Evolutionary conservation across 2,888 invertebrate genomes (phyloP).

Genomic region (Adela reaumurella): DNA sequence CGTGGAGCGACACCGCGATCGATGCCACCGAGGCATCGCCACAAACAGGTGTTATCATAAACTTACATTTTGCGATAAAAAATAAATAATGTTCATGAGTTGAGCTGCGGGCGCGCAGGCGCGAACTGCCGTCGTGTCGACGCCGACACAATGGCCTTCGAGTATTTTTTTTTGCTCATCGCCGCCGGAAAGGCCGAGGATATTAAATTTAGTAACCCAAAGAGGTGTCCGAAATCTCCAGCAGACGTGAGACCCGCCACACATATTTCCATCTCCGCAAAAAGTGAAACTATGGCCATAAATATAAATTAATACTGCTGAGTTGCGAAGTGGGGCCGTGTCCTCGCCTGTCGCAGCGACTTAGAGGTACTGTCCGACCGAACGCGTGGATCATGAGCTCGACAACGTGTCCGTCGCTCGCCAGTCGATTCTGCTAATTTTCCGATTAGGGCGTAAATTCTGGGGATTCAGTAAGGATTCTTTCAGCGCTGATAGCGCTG

Average conservation of each 20-base stretch:
- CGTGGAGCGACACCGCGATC: constrained; percentile 34
- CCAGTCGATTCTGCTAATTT: no score
- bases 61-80: constrained; percentile 54
- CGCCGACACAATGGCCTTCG: constrained; percentile 55
- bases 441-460: no score
- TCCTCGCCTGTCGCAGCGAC: no score
- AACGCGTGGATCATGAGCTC: no score
- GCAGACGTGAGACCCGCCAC: constrained; percentile 58
- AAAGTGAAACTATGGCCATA: constrained; percentile 58
- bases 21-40: constrained; percentile 47
- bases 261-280: constrained; percentile 57
- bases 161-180: constrained; percentile 43
- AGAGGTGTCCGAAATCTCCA: constrained; percentile 57
- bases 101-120: constrained; percentile 31
- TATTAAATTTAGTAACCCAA: constrained; percentile 57
- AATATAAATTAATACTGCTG: constrained; percentile 27
- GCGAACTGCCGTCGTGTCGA: constrained; percentile 52
- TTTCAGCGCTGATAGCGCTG: no score
- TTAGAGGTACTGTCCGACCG: no score
- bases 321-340: no score
- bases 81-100: constrained; percentile 57
- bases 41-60: constrained; percentile 58
- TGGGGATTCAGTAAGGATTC: no score
- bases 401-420: no score
- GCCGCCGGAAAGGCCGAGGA: constrained; percentile 48